Conservation (phyloP, 2,888 invertebrate genomes). For the Thera britannica region DNA sequence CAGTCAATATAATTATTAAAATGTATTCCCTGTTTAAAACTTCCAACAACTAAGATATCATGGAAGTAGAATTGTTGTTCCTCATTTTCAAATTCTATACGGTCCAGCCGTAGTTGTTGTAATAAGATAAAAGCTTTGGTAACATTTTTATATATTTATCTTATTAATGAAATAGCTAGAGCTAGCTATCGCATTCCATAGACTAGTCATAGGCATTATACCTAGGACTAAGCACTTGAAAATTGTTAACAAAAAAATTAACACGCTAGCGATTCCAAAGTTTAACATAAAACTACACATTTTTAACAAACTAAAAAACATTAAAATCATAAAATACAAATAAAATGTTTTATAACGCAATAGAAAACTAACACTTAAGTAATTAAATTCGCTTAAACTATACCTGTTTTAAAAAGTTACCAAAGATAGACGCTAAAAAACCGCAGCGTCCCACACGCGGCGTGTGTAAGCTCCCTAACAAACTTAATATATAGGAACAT, state of each 20-base stretch:
- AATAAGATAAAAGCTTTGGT: conserved; percentile 30
- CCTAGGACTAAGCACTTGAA: not conserved
- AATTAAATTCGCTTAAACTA: conserved; percentile 25
- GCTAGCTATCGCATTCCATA: too few relatives aligned
- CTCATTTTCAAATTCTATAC: conserved; percentile 33
- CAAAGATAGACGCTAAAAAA: conserved; percentile 36
- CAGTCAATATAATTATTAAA: too few relatives aligned
- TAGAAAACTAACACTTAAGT: conserved; percentile 26
- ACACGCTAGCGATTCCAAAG: not conserved
- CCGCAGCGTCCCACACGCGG: conserved; percentile 51
- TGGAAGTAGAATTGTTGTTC: too few relatives aligned
- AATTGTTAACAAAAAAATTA: not conserved
- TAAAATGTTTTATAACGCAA: conserved; percentile 20
- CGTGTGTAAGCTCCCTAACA: conserved; percentile 52
- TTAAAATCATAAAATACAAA: conserved; percentile 17
- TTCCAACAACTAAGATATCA: too few relatives aligned
- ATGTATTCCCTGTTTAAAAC: too few relatives aligned
- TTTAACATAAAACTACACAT: conserved; percentile 3
- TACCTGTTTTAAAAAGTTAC: conserved; percentile 22
- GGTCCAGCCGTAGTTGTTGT: conserved; percentile 48
- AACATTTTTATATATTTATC: conserved; percentile 36
- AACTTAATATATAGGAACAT: conserved; percentile 71
- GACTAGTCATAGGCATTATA: not conserved
- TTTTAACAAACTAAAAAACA: conserved; percentile 9
- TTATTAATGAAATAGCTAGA: conserved; percentile 1